Evolutionary conservation across 2,888 invertebrate species (phyloP), one percentile per base, ranked within the genome.

Genomic region (Pecten maximus): DNA sequence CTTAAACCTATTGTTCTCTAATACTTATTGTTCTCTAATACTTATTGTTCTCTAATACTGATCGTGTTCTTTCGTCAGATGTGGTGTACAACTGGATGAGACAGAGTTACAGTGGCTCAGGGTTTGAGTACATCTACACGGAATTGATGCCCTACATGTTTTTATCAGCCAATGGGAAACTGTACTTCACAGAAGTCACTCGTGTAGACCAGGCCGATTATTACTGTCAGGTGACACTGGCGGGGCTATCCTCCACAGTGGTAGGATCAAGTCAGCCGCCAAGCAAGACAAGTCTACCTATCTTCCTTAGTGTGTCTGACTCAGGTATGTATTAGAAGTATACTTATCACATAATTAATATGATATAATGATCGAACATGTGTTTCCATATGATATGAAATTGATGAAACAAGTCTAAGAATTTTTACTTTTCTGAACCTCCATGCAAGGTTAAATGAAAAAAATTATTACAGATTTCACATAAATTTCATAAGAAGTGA

Each of bases 111-210:
- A 54, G 54, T 44, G 98, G 98, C 95, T 98, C 97, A 95, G 98
- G 98, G 94, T 98, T 98, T 0, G 99, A 99, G 97, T 98, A 60
- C 54, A 91, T 91, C 0, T 89, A 89, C 87, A 87, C 99, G 96
- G 98, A 99, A 96, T 98, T 98, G 95, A 97, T 99, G 89, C 94
- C 94, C 1, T 93, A 96, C 93, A 98, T 99, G 0, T 99, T 99
- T 97, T 99, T 99, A 0, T 99, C 99, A 0, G 97, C 98, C 95
- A 99, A 99, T 97, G 99, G 99, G 88, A 98, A 99, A n/a, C 97
- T 99, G 39, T 99, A 99, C 96, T 99, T 99, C 96, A 98, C 99
- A 28, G 98, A 98, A 15, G 97, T 99, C 94, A 99, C 99, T 97
- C 98, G 98, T 50, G 98, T 98, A 90, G 97, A 97, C 90, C 93